phyloP scores from a whole-genome alignment of 2,113 vertebrate species.

The Lethenteron reissneri region DNA sequence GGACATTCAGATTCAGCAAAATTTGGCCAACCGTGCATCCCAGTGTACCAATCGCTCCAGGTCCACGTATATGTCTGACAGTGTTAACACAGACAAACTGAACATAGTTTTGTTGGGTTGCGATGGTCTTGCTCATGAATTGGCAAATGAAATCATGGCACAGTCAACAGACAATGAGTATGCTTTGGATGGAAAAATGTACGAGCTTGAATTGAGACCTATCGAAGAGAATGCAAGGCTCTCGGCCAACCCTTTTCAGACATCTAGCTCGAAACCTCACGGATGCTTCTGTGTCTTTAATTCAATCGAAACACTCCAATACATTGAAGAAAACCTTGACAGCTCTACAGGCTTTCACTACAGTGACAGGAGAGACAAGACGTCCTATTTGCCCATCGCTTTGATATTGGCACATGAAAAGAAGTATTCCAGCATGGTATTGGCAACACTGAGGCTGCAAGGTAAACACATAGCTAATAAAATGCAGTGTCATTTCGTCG shows the following conservation, averaged over 20 bases:
- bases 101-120: conserved; percentile 88
- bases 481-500: conserved; percentile 88
- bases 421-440: conserved; percentile 65
- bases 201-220: conserved; percentile 72
- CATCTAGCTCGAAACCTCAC: conserved; percentile 68
- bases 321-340: conserved; percentile 72
- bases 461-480: conserved; percentile 93
- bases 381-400: conserved; percentile 64
- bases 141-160: conserved; percentile 84
- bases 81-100: conserved; percentile 77
- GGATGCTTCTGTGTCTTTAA: conserved; percentile 94
- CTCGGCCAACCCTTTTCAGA: conserved; percentile 65
- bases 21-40: conserved; percentile 66
- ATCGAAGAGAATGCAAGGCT: conserved; percentile 76
- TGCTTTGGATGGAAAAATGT: conserved; percentile 91
- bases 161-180: conserved; percentile 94
- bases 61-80: conserved; percentile 65
- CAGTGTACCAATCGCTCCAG: conserved; percentile 52
- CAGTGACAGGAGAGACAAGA: conserved; percentile 60
- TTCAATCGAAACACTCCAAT: conserved; percentile 84
- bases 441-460: conserved; percentile 85
- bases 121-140: conserved; percentile 78
- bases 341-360: conserved; percentile 69
- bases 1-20: conserved; percentile 80
- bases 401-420: conserved; percentile 85